A percentile compares a stretch with the other conserved stretches of the same genome.
These are phyloP conservation scores for Cardiocondyla obscurior DNA, from an alignment of 1,140 invertebrate species.

Conservation along the genomic window DNA sequence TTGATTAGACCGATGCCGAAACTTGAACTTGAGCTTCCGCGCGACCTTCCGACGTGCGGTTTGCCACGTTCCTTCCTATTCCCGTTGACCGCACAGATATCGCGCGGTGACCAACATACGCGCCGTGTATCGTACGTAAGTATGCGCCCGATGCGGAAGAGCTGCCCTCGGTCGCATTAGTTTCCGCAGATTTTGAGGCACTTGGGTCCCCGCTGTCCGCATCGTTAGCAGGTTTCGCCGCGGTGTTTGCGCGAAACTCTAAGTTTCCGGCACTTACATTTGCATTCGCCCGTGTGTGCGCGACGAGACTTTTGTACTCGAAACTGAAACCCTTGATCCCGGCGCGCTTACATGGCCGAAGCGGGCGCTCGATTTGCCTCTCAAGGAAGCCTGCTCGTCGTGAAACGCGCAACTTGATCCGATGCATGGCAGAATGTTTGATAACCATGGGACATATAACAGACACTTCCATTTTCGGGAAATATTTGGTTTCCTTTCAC, in stretches of 20 bases:
- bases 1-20: conserved; percentile 65
- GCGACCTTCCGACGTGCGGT: conserved; percentile 57
- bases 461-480: background rate
- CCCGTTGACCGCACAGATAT: conserved; percentile 46
- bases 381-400: background rate
- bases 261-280: background rate
- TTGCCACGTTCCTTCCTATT: background rate
- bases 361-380: too few relatives aligned
- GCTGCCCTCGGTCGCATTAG: conserved; percentile 17
- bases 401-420: background rate
- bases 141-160: background rate
- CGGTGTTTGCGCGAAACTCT: conserved; percentile 22
- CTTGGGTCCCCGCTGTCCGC: conserved; percentile 44
- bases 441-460: background rate
- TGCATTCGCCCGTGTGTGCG: background rate
- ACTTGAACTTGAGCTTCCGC: conserved; percentile 53
- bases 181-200: conserved; percentile 51
- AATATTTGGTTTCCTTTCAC: background rate
- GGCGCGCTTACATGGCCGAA: background rate
- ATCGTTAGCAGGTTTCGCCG: background rate
- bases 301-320: conserved; percentile 1
- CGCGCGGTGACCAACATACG: background rate
- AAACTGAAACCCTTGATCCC: background rate
- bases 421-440: background rate
- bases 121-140: conserved; percentile 15